Conservation (phyloP, 1,140 invertebrate species). For the Neodiprion pinetum region DNA sequence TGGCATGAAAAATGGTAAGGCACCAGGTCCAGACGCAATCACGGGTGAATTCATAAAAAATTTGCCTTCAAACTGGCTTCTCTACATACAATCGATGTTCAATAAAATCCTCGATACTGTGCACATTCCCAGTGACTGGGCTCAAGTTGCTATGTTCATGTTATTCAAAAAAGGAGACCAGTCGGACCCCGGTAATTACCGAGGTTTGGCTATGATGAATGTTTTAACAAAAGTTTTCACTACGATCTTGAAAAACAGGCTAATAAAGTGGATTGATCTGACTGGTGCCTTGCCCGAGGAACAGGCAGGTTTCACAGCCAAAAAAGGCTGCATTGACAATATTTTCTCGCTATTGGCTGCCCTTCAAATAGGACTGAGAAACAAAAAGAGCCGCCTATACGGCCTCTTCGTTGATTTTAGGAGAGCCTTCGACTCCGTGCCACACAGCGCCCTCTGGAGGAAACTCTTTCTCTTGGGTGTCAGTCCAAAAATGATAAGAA, state of each 20-base stretch:
- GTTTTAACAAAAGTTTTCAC: not conserved
- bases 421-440: constrained; percentile 24
- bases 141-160: not conserved
- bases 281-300: not conserved
- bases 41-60: not conserved
- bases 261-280: not conserved
- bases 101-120: not conserved
- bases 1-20: not conserved
- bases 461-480: constrained; percentile 27
- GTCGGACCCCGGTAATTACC: not conserved
- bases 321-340: not conserved
- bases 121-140: not conserved
- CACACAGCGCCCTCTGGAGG: constrained; percentile 28
- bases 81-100: not conserved
- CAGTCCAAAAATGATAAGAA: constrained; percentile 27
- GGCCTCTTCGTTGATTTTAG: constrained; percentile 32
- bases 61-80: not conserved
- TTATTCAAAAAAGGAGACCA: not conserved
- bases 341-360: not conserved
- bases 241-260: not conserved
- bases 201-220: not conserved
- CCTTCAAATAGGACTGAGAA: constrained; percentile 19
- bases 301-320: not conserved
- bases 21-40: not conserved
- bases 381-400: constrained; percentile 21